Evolutionary conservation across 2,888 invertebrate genomes (phyloP), one percentile per base, ranked within the genome.

Genomic region (Listrodromus nycthemerus): DNA sequence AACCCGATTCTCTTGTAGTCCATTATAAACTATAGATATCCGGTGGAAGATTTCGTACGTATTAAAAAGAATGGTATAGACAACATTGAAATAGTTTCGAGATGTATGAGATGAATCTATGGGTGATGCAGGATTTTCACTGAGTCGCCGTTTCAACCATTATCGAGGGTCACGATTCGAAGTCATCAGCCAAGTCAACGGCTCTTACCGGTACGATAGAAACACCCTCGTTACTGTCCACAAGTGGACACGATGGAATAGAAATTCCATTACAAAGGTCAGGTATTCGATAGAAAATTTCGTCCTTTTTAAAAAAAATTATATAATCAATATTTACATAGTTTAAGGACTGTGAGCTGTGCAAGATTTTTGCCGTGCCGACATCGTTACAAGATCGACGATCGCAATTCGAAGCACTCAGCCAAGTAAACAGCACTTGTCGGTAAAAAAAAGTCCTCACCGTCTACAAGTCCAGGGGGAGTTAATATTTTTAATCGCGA

Each of bases 1-100:
- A 27, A 52, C 69, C 74, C 70, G 55, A 78, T 90, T 88, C 89
- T 88, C 89, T 88, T 10, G 85, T 85, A 84, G 61, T 52, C 80
- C 84, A 88, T 85, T 86, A 83, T 58, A 27, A 8, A 4, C 24
- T 13, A 27, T 24, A 16, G 16, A 24, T n/a, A 27, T 24, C 24
- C 58, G 27, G 27, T 58, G 16, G 58, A 13, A 19, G 10, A 16
- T 58, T 24, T 58, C 21, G 10, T 27, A 58, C 5, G 16, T 13
- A 13, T 21, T 3, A 10, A 1, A 33, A 55, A 55, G 24, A 21
- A 8, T 21, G 1, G 13, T 21, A 24, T 0, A 1, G 24, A 19
- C 50, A 13, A 41, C 4, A 16, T 41, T 16, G 13, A 16, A 13
- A 41, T 41, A 41, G 37, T 37, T 37, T 8, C 8, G 10, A 5